Conservation (phyloP, 23 tunicate species). For the Corella eumyota region DNA sequence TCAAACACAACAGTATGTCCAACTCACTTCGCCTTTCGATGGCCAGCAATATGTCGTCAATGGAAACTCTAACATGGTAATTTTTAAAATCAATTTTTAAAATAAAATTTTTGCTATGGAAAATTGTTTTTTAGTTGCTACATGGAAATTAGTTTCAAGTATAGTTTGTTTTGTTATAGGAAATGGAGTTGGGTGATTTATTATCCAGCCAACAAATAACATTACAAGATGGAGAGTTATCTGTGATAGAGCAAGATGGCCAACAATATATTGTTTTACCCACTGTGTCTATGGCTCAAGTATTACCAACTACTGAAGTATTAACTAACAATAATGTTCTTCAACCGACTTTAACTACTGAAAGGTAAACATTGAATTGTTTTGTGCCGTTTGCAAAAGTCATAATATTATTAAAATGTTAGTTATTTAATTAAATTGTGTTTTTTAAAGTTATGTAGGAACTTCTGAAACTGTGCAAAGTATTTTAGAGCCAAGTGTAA, state of each 20-base stretch:
- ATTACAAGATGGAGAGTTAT: conserved; percentile 37
- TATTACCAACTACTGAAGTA: conserved; percentile 3
- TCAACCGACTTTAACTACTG: neutral
- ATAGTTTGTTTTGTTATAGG: conserved; percentile 6
- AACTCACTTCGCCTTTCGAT: conserved; percentile 17
- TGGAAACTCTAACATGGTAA: conserved; percentile 2
- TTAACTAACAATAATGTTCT: neutral
- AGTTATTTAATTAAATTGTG: too few relatives aligned
- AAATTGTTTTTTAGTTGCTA: too few relatives aligned
- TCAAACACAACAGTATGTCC: conserved; percentile 4
- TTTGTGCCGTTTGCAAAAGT: neutral
- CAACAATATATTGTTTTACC: conserved; percentile 67
- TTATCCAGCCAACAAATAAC: conserved; percentile 28
- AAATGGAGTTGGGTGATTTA: conserved; percentile 36
- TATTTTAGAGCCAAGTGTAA: too few relatives aligned
- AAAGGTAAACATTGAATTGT: neutral
- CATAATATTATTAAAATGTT: neutral
- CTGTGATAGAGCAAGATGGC: conserved; percentile 72
- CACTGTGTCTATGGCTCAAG: conserved; percentile 39
- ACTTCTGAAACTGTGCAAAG: too few relatives aligned
- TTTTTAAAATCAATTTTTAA: neutral
- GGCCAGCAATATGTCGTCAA: conserved; percentile 25
- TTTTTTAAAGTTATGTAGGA: too few relatives aligned
- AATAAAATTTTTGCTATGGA: too few relatives aligned
- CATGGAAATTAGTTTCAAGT: neutral